phyloP scores from a whole-genome alignment of 2,113 vertebrate genomes.

The Anser brachyrhynchus region DNA sequence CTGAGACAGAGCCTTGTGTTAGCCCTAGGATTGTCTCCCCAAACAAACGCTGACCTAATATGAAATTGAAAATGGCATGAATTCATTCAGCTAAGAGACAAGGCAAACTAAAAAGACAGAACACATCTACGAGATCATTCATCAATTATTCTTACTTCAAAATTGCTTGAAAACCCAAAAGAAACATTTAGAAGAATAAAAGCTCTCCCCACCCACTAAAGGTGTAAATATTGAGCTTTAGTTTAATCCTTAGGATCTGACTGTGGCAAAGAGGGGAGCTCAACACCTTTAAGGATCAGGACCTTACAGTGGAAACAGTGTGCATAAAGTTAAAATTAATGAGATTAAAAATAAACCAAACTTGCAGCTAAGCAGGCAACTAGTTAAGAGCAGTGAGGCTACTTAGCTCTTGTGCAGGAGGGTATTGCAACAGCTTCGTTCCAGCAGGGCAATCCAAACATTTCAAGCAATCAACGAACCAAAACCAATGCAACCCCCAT shows the following conservation, averaged over 20 bases:
- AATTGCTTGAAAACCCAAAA: slow-evolving; percentile 14
- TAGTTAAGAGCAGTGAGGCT: neutral
- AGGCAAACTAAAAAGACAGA: neutral
- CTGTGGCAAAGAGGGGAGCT: neutral
- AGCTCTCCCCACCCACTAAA: neutral
- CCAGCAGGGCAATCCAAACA: slow-evolving; percentile 19
- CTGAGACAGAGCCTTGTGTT: slow-evolving; percentile 97
- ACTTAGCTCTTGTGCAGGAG: neutral
- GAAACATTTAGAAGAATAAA: neutral
- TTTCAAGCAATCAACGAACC: slow-evolving; percentile 36
- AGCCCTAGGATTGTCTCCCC: slow-evolving; percentile 97
- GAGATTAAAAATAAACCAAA: neutral
- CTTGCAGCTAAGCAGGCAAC: slow-evolving; percentile 8
- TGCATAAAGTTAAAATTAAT: neutral
- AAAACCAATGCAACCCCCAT: neutral
- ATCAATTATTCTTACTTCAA: slow-evolving; percentile 32
- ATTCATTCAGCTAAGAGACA: neutral
- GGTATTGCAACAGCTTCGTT: neutral
- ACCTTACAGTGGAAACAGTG: neutral
- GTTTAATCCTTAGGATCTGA: slow-evolving; percentile 33
- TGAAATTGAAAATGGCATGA: slow-evolving; percentile 32
- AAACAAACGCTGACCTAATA: slow-evolving; percentile 94
- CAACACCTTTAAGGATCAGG: neutral
- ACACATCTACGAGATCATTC: neutral
- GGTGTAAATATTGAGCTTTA: slow-evolving; percentile 16